Conservation (phyloP, 2,797 vertebrate genomes). For the Hirundo rustica region DNA sequence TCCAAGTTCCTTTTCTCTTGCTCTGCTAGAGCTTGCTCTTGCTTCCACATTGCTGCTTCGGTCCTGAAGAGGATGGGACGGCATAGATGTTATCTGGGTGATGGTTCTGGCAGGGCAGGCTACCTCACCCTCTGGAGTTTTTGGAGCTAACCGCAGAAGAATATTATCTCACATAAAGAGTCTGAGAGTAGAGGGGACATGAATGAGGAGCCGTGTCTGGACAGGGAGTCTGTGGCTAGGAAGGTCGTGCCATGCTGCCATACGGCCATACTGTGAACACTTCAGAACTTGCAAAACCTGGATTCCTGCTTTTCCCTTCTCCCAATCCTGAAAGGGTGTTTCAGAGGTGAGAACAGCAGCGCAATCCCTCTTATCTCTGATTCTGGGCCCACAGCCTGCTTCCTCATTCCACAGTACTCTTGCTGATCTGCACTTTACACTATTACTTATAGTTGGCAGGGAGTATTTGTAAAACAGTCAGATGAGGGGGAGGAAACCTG, state of each 20-base stretch:
- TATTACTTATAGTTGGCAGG: constrained; percentile 34
- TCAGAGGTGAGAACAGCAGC: constrained; percentile 46
- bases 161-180: neutral
- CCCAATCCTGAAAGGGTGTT: constrained; percentile 24
- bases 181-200: neutral
- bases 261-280: neutral
- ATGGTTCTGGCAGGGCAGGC: constrained; percentile 24
- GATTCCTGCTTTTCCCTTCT: constrained; percentile 52
- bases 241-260: constrained; percentile 16
- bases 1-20: neutral
- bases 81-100: constrained; percentile 18
- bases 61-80: neutral
- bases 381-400: constrained; percentile 46
- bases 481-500: constrained; percentile 21
- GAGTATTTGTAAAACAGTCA: constrained; percentile 23
- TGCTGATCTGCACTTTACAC: constrained; percentile 62
- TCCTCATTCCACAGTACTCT: constrained; percentile 63
- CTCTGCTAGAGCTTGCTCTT: neutral
- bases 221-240: constrained; percentile 16
- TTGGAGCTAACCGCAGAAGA: neutral
- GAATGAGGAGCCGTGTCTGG: neutral
- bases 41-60: neutral
- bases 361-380: constrained; percentile 52
- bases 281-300: constrained; percentile 16
- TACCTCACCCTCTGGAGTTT: neutral